A percentile compares a stretch with the other conserved stretches of the same genome.
Evolutionary conservation across 2,797 vertebrate species (phyloP).

Genomic region (Acropternis orthonyx): DNA sequence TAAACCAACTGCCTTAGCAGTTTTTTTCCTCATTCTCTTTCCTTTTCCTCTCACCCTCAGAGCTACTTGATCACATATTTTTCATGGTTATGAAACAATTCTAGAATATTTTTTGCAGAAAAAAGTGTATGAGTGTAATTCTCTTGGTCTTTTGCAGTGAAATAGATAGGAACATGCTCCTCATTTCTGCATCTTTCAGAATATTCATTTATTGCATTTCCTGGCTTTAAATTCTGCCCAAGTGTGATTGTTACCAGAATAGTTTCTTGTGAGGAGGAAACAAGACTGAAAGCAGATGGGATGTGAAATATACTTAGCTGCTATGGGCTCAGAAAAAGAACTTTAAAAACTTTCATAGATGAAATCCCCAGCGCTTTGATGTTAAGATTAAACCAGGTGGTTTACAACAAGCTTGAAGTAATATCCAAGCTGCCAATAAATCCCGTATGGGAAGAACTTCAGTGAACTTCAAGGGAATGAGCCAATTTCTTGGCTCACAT

Average conservation of each 20-base stretch:
- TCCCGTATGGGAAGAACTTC: constrained; percentile 13
- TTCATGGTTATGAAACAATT: constrained; percentile 27
- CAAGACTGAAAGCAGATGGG: constrained; percentile 28
- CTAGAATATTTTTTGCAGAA: background rate
- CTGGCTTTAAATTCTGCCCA: background rate
- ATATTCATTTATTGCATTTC: constrained; percentile 13
- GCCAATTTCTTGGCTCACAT: background rate
- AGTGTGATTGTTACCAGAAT: constrained; percentile 31
- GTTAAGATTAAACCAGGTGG: constrained; percentile 40
- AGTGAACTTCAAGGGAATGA: constrained; percentile 5
- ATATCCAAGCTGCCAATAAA: constrained; percentile 37
- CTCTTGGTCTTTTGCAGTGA: background rate
- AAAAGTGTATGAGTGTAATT: background rate
- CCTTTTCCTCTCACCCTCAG: background rate
- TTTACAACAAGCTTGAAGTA: constrained; percentile 29
- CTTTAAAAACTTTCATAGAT: constrained; percentile 48
- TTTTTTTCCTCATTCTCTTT: background rate
- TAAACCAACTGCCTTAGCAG: background rate
- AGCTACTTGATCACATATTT: constrained; percentile 1
- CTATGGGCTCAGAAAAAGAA: background rate
- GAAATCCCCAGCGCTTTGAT: constrained; percentile 27
- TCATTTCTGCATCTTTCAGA: background rate
- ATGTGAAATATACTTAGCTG: background rate
- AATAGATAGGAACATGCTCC: background rate
- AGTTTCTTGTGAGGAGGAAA: constrained; percentile 3